Evolutionary conservation across 2,797 vertebrate genomes (phyloP), one percentile per base, ranked within the genome.

Genomic region (Chelmon rostratus): DNA sequence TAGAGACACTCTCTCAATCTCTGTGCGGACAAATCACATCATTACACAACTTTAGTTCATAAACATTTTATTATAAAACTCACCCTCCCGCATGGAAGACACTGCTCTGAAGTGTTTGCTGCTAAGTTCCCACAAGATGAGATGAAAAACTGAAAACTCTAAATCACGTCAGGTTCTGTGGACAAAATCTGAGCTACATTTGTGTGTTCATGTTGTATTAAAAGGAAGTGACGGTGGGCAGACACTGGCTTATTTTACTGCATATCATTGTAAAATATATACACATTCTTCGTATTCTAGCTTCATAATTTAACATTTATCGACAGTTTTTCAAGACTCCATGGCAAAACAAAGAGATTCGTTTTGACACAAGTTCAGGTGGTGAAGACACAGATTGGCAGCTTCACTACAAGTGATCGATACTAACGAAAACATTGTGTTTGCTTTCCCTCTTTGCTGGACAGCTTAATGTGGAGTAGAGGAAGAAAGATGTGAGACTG

Each of bases 271-370:
- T 85, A 78, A 89, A 86, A 88, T 76, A 93, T 79, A 82, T 87
- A 90, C 83, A 90, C 72, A 82, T 88, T 89, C 86, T 78, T 89
- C 79, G 83, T 89, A 62, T 67, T 87, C 78, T 85, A 84, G 64
- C 77, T 86, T 89, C 83, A 94, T 94, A 93, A 93, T 85, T 94
- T 93, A 94, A 93, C 86, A 91, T 85, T 85, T 58, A 86, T 76
- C 46, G 61, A 83, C 79, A 86, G 16, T 74, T 13, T 78, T 79
- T 72, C 58, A 79, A 70, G 56, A 74, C 73, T 84, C 90, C 56
- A 73, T 73, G 15, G 68, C 28, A 73, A 52, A 77, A 68, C 23
- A 72, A 54, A 76, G 54, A 57, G 54, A 70, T 83, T 81, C 65
- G 72, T 78, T 77, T 52, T 68, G 42, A 83, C 63, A 85, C 37